Conservation (phyloP, 2,888 invertebrate genomes). For the Dryocosmus kuriphilus region DNA sequence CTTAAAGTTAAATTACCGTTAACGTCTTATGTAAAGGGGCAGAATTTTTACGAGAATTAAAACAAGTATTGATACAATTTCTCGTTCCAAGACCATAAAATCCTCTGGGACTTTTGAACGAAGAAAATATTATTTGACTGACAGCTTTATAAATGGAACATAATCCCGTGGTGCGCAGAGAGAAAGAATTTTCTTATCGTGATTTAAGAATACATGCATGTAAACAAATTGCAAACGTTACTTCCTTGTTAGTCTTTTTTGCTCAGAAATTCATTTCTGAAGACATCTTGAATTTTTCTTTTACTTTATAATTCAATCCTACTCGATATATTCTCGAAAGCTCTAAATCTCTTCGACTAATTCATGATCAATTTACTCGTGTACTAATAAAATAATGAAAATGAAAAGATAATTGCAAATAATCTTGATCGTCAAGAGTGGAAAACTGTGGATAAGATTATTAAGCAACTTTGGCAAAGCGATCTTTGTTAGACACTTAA, state of each 20-base stretch:
- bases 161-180: not conserved
- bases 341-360: not conserved
- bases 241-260: no score
- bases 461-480: slow-evolving; percentile 16
- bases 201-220: not conserved
- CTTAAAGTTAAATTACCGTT: no score
- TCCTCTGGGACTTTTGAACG: not conserved
- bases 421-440: not conserved
- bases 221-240: no score
- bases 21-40: not conserved
- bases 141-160: slow-evolving; percentile 9
- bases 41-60: not conserved
- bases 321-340: not conserved
- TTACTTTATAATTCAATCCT: no score
- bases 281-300: no score
- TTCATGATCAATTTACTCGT: not conserved
- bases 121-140: slow-evolving; percentile 23
- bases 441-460: not conserved
- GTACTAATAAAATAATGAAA: not conserved
- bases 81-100: not conserved
- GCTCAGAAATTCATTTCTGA: no score
- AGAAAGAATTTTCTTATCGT: not conserved
- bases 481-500: slow-evolving; percentile 25
- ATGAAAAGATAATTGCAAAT: not conserved
- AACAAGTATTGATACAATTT: not conserved